phyloP scores from a whole-genome alignment of 2,113 vertebrate species.

The Scolopax mira region DNA sequence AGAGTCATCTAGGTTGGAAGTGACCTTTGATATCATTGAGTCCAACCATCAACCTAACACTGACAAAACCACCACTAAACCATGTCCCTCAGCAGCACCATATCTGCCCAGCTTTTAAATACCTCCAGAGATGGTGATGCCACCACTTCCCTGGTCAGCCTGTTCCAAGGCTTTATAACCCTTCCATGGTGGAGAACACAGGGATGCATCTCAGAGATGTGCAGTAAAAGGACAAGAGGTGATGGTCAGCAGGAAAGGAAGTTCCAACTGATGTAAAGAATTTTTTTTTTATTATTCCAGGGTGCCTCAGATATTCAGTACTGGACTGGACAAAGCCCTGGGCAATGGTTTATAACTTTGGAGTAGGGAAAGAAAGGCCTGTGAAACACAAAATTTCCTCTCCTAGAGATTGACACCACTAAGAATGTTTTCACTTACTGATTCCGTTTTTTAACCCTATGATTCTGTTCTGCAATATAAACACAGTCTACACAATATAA shows the following conservation, averaged over 20 bases:
- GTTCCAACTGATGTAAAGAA: background rate
- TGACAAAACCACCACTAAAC: background rate
- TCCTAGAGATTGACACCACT: background rate
- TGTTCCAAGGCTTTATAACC: background rate
- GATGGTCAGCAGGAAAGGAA: background rate
- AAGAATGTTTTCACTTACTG: background rate
- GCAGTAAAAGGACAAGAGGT: background rate
- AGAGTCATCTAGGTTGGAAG: background rate
- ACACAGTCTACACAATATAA: background rate
- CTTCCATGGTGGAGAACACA: background rate
- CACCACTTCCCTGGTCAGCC: background rate
- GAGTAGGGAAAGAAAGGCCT: background rate
- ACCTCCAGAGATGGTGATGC: too few species aligned
- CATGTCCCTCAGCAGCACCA: background rate
- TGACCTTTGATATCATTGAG: background rate
- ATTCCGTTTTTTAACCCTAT: background rate
- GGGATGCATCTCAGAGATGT: background rate
- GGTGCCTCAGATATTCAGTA: background rate
- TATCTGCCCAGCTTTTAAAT: background rate
- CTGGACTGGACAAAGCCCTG: background rate
- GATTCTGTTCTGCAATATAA: background rate
- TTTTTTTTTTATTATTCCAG: background rate
- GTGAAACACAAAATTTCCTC: background rate
- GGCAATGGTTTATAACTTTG: background rate
- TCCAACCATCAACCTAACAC: background rate